These are phyloP conservation scores for Melozone crissalis DNA, from an alignment of 2,113 vertebrate species.

Conservation along the genomic window DNA sequence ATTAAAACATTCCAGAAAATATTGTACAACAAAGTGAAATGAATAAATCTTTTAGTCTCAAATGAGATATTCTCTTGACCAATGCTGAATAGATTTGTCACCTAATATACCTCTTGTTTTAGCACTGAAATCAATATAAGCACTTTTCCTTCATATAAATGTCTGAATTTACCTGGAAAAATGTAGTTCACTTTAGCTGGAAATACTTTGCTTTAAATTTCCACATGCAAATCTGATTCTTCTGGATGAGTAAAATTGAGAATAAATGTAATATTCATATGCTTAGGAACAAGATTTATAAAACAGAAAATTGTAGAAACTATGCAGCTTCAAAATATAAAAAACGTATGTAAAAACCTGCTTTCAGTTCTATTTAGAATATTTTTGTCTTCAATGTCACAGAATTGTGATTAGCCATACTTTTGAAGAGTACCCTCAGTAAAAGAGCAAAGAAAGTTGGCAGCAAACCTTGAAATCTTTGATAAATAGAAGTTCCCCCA, in stretches of 20 bases:
- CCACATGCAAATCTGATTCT: neutral
- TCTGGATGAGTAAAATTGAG: neutral
- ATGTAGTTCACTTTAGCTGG: neutral
- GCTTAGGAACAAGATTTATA: neutral
- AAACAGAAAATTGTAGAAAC: neutral
- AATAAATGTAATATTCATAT: neutral
- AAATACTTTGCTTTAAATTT: neutral
- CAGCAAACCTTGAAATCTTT: slow-evolving; percentile 59
- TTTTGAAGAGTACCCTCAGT: slow-evolving; percentile 6
- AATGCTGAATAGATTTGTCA: neutral
- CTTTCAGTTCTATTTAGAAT: slow-evolving; percentile 18
- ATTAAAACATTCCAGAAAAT: neutral
- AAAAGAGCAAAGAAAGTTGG: slow-evolving; percentile 48
- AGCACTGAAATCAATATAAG: neutral
- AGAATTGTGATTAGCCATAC: neutral
- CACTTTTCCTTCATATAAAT: neutral
- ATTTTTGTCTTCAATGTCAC: neutral
- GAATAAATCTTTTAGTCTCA: neutral
- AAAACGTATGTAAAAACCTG: neutral
- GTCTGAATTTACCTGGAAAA: neutral
- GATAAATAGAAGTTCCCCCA: slow-evolving; percentile 34
- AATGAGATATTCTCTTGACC: neutral
- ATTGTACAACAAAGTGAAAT: neutral
- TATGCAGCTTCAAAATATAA: neutral
- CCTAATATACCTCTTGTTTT: neutral